A percentile compares a stretch with the other conserved stretches of the same genome.
These are phyloP conservation scores for Ctenopoma kingsleyae DNA, from an alignment of 2,797 vertebrate genomes.

Conservation along the genomic window DNA sequence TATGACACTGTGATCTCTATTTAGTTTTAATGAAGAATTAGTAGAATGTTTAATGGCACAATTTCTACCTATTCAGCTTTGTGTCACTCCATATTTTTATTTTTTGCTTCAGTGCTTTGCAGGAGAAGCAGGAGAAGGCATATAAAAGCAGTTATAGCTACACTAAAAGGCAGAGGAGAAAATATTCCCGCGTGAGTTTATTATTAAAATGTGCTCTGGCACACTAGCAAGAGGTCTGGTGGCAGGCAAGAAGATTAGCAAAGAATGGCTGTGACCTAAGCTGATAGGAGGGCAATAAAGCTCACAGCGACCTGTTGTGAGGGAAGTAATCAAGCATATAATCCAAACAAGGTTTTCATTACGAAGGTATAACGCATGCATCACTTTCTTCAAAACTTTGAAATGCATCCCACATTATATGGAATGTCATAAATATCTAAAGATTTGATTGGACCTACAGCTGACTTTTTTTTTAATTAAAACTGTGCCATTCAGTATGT, in stretches of 20 bases:
- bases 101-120: background rate
- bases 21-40: background rate
- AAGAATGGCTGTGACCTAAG: slow-evolving; percentile 65
- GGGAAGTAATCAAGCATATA: slow-evolving; percentile 48
- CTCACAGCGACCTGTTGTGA: slow-evolving; percentile 72
- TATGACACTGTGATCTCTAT: background rate
- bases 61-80: background rate
- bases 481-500: background rate
- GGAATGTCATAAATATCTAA: background rate
- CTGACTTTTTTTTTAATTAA: background rate
- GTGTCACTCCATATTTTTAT: background rate
- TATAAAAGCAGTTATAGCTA: background rate
- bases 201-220: slow-evolving; percentile 64
- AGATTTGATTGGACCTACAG: background rate
- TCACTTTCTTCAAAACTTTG: slow-evolving; percentile 22
- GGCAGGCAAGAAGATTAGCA: slow-evolving; percentile 72
- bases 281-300: slow-evolving; percentile 64
- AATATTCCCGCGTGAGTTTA: slow-evolving; percentile 31
- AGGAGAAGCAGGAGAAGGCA: background rate
- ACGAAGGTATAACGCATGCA: slow-evolving; percentile 4
- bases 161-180: slow-evolving; percentile 25
- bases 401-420: slow-evolving; percentile 1
- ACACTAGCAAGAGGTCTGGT: slow-evolving; percentile 59
- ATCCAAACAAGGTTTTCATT: slow-evolving; percentile 57
- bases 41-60: background rate